phyloP scores from a whole-genome alignment of 2,113 vertebrate species.

The Clupea harengus region DNA sequence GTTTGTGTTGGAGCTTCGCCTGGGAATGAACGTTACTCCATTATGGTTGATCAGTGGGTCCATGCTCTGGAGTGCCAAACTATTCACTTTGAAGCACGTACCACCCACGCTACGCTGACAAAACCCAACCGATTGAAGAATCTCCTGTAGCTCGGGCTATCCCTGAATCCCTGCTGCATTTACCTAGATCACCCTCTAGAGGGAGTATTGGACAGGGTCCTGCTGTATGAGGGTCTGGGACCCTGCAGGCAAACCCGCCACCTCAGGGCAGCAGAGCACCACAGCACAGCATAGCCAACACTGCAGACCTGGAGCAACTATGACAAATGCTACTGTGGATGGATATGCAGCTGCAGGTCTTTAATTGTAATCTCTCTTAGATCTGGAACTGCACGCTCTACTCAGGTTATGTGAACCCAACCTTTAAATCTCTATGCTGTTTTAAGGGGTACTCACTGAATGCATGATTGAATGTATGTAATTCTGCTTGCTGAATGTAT shows the following conservation, averaged over 20 bases:
- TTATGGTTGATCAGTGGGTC: background rate
- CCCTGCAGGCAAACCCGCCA: background rate
- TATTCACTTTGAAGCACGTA: background rate
- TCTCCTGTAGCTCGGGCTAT: background rate
- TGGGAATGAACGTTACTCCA: background rate
- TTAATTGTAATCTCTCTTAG: background rate
- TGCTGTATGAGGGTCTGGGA: background rate
- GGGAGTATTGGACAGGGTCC: background rate
- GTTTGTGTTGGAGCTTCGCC: background rate
- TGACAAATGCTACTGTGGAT: background rate
- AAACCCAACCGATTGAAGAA: background rate
- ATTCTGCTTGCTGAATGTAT: background rate
- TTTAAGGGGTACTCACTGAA: background rate
- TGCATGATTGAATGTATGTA: background rate
- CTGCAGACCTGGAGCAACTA: background rate
- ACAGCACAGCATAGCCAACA: background rate
- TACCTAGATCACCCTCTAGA: background rate
- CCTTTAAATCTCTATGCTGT: background rate
- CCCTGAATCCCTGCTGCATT: background rate
- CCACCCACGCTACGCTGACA: background rate
- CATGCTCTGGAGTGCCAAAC: background rate
- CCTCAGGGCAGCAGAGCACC: background rate
- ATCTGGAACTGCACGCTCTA: background rate
- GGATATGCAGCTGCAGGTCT: background rate
- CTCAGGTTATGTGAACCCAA: background rate